phyloP scores from a whole-genome alignment of 1,140 invertebrate species.

The Ips nitidus region DNA sequence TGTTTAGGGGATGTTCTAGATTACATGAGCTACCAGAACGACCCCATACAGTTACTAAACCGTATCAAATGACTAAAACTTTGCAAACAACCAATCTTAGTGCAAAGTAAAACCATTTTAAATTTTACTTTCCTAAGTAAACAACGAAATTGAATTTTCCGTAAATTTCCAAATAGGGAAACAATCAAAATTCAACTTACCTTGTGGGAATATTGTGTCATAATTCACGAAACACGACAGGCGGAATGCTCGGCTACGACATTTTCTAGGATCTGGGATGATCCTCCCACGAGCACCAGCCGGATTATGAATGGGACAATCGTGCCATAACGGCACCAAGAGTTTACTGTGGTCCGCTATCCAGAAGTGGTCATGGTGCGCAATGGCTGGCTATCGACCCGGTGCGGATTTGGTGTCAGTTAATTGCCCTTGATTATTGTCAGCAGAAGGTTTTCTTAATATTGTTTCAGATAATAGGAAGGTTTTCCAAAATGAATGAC shows the following conservation, averaged over 20 bases:
- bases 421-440: neutral
- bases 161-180: neutral
- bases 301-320: slow-evolving; percentile 14
- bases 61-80: no score
- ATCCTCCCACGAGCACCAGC: slow-evolving; percentile 14
- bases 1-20: no score
- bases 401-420: neutral
- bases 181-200: slow-evolving; percentile 1
- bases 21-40: no score
- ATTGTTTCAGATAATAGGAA: no score
- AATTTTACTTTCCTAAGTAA: no score
- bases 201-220: slow-evolving; percentile 25
- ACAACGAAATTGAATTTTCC: no score
- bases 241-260: slow-evolving; percentile 7
- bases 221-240: slow-evolving; percentile 4
- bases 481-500: no score
- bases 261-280: neutral
- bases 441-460: neutral
- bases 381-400: slow-evolving; percentile 20
- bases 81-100: no score
- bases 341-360: slow-evolving; percentile 2
- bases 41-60: no score
- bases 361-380: slow-evolving; percentile 15
- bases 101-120: no score
- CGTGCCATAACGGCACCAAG: neutral